Conservation (phyloP, 2,113 vertebrate species). For the Cochlearius cochlearius region DNA sequence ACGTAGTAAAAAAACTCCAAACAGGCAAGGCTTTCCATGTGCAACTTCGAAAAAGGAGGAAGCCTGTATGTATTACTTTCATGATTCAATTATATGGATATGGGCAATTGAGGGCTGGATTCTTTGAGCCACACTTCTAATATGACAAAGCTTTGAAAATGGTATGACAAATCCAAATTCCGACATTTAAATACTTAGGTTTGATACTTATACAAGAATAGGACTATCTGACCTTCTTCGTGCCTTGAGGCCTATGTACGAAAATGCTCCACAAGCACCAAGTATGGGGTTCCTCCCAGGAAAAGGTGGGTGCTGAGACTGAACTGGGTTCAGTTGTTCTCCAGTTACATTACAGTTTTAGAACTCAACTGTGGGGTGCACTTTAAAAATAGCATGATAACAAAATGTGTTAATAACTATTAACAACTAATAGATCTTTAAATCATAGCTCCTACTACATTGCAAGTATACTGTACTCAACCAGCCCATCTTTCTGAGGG, state of each 20-base stretch:
- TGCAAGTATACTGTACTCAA: background rate
- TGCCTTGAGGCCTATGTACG: background rate
- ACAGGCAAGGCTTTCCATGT: background rate
- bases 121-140: background rate
- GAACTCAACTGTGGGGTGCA: background rate
- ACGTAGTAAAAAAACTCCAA: background rate
- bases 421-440: background rate
- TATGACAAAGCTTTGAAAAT: background rate
- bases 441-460: background rate
- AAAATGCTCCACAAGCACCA: background rate
- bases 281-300: background rate
- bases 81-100: background rate
- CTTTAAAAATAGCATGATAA: background rate
- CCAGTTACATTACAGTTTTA: background rate
- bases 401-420: background rate
- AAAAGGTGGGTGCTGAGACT: background rate
- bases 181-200: background rate
- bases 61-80: background rate
- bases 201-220: background rate
- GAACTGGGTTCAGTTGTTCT: background rate
- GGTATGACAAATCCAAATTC: background rate
- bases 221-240: background rate
- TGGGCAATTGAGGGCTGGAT: background rate
- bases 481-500: background rate
- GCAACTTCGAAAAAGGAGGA: background rate